These are phyloP conservation scores for Thamnophis sirtalis DNA, from an alignment of 2,113 vertebrate genomes.

Conservation along the genomic window DNA sequence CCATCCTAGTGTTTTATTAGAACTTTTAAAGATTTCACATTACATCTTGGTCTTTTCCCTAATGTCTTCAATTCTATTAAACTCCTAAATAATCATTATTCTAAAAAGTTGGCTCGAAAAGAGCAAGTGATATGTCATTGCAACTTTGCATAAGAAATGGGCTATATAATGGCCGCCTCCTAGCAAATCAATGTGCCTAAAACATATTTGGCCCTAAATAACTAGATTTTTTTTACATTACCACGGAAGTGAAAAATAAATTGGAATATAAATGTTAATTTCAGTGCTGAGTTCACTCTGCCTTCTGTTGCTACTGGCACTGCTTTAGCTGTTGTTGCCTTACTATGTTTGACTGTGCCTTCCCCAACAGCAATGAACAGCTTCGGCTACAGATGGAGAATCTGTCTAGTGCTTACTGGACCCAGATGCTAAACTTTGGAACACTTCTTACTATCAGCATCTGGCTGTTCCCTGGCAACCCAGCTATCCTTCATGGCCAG, in stretches of 20 bases:
- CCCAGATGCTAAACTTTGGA: conserved; percentile 61
- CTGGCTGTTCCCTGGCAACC: conserved; percentile 52
- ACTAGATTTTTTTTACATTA: conserved; percentile 51
- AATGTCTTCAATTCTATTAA: neutral
- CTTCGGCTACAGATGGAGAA: conserved; percentile 64
- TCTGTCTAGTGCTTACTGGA: conserved; percentile 58
- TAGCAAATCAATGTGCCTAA: conserved; percentile 25
- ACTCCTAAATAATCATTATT: neutral
- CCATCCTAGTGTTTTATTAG: neutral
- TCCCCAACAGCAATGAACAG: conserved; percentile 58
- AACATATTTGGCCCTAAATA: conserved; percentile 22
- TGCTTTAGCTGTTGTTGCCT: conserved; percentile 52
- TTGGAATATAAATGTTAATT: conserved; percentile 45
- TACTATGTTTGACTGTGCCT: conserved; percentile 48
- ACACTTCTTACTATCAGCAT: conserved; percentile 55
- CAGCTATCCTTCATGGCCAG: conserved; percentile 28
- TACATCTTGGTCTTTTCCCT: neutral
- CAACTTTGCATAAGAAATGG: neutral
- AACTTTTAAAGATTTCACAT: neutral
- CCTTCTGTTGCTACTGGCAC: conserved; percentile 57
- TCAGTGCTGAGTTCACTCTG: conserved; percentile 50
- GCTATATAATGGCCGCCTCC: neutral
- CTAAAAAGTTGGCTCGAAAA: neutral
- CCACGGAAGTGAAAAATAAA: conserved; percentile 57
- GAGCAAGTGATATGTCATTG: neutral